A percentile compares a stretch with the other conserved stretches of the same genome.
Conservation (phyloP, 2,797 vertebrate genomes). For the Micropoecilia bifurca region DNA sequence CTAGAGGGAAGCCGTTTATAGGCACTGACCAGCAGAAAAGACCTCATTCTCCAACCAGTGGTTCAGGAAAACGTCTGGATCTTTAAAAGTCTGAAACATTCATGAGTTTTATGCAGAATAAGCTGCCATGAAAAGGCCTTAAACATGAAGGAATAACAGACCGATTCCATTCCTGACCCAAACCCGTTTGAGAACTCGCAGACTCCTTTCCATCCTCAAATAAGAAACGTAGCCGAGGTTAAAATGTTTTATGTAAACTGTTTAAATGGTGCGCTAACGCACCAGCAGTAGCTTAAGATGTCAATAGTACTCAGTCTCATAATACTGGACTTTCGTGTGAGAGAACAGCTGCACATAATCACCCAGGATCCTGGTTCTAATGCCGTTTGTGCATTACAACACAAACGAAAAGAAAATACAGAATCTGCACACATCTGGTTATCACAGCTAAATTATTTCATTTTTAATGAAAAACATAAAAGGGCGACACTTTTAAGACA, state of each 20-base stretch:
- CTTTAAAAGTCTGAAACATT: not conserved
- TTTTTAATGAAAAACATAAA: not conserved
- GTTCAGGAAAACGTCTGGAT: not conserved
- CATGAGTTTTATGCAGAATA: no score
- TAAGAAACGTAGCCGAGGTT: not conserved
- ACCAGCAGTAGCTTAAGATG: not conserved
- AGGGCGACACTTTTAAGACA: not conserved
- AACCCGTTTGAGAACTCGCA: not conserved
- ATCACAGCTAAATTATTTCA: not conserved
- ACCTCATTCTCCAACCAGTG: not conserved
- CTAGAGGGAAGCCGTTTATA: not conserved
- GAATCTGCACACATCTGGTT: not conserved
- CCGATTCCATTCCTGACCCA: not conserved
- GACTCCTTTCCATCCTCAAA: not conserved
- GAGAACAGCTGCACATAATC: not conserved
- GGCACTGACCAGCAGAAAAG: not conserved
- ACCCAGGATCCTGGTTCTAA: not conserved
- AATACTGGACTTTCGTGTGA: not conserved
- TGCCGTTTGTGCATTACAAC: not conserved
- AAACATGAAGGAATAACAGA: not conserved
- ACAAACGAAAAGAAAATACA: not conserved
- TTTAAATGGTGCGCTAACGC: not conserved
- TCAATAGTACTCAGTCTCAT: not conserved
- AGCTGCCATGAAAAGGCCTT: not conserved
- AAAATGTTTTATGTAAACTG: not conserved